phyloP scores from a whole-genome alignment of 2,888 invertebrate species.

The Plebejus melissa region DNA sequence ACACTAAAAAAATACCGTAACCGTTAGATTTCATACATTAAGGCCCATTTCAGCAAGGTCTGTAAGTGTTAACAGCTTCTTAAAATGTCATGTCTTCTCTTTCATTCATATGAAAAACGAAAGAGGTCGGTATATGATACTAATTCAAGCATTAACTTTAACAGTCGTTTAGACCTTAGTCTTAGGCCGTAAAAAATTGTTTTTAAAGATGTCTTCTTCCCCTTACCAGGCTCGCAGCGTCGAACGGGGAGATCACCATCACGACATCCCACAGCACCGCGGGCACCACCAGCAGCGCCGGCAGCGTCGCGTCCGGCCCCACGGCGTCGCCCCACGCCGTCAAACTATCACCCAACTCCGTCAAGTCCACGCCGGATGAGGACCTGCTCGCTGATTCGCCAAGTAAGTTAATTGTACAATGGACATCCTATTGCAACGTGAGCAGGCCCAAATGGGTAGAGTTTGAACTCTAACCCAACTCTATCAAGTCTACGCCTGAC shows the following conservation, averaged over 20 bases:
- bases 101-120: no score
- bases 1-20: no score
- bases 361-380: slow-evolving; percentile 81
- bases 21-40: no score
- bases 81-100: no score
- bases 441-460: slow-evolving; percentile 35
- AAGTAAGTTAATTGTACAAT: slow-evolving; percentile 80
- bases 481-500: slow-evolving; percentile 80
- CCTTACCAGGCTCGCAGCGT: slow-evolving; percentile 82
- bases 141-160: no score
- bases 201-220: background rate
- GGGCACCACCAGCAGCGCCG: slow-evolving; percentile 70
- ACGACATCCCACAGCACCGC: slow-evolving; percentile 85
- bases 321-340: slow-evolving; percentile 77
- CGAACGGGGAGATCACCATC: slow-evolving; percentile 90
- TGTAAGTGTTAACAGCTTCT: no score
- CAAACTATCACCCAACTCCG: slow-evolving; percentile 82
- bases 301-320: slow-evolving; percentile 66
- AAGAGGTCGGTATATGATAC: no score
- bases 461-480: slow-evolving; percentile 82
- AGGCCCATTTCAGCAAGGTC: no score
- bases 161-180: no score
- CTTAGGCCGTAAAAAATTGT: no score
- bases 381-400: slow-evolving; percentile 91
- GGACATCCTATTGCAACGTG: no score